Conservation (phyloP, 1,140 invertebrate genomes). For the Coboldia fuscipes region DNA sequence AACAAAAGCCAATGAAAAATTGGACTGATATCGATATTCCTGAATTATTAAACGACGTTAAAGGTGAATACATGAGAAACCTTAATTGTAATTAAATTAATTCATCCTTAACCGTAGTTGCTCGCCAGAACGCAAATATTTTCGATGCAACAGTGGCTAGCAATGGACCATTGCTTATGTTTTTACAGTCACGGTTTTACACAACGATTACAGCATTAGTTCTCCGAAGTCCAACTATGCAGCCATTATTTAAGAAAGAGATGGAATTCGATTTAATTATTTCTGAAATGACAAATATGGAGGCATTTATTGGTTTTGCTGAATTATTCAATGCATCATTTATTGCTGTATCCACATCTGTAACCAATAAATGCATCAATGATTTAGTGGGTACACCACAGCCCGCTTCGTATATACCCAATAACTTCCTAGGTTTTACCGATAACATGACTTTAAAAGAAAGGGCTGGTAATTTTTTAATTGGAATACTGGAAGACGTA, state of each 20-base stretch:
- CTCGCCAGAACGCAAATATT: no score
- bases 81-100: no score
- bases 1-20: slow-evolving; percentile 24
- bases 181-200: no score
- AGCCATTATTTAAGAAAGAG: slow-evolving; percentile 4
- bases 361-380: slow-evolving; percentile 9
- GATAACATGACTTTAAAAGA: slow-evolving; percentile 23
- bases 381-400: slow-evolving; percentile 16
- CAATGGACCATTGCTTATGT: no score
- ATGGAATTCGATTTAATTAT: slow-evolving; percentile 16
- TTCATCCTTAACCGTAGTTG: no score
- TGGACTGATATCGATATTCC: no score
- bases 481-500: no score
- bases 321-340: slow-evolving; percentile 17
- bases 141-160: no score
- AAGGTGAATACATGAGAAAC: no score
- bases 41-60: no score
- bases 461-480: slow-evolving; percentile 17
- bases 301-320: slow-evolving; percentile 15
- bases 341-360: slow-evolving; percentile 16
- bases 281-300: slow-evolving; percentile 15
- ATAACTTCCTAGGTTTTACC: slow-evolving; percentile 10
- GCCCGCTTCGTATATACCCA: slow-evolving; percentile 16
- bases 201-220: no score
- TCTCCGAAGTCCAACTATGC: neutral